Percentiles rank a stretch among this genome's conserved stretches.
Conservation (phyloP, 2,888 invertebrate genomes). For the Hipparchia sbordonii region DNA sequence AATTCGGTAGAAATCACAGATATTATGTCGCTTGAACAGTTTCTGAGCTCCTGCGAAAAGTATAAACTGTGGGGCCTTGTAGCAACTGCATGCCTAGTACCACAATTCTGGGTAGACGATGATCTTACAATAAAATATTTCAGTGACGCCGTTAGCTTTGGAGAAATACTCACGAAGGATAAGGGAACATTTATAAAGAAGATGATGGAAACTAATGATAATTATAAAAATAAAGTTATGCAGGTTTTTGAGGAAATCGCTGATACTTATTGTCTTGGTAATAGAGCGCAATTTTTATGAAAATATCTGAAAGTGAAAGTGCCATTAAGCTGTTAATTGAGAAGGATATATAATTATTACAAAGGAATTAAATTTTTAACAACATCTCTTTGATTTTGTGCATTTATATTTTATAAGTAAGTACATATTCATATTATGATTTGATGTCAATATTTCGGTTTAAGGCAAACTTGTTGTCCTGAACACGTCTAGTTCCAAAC, state of each 20-base stretch:
- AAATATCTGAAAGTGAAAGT: too few relatives aligned
- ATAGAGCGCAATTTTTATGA: background rate
- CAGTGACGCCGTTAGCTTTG: slow-evolving; percentile 74
- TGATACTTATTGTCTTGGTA: slow-evolving; percentile 64
- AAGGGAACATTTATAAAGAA: slow-evolving; percentile 79
- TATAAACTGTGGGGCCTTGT: slow-evolving; percentile 81
- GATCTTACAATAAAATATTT: slow-evolving; percentile 73
- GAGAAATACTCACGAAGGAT: slow-evolving; percentile 78
- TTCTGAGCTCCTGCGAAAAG: slow-evolving; percentile 69
- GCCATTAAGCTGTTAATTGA: background rate
- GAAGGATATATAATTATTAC: background rate
- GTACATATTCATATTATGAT: too few relatives aligned
- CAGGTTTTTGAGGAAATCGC: slow-evolving; percentile 82
- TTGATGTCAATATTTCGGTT: slow-evolving; percentile 2
- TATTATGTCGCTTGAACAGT: slow-evolving; percentile 67
- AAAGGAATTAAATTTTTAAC: background rate
- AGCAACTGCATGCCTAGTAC: slow-evolving; percentile 80
- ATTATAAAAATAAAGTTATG: slow-evolving; percentile 76
- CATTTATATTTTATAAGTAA: too few relatives aligned
- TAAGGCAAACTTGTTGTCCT: slow-evolving; percentile 60
- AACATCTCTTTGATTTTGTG: too few relatives aligned
- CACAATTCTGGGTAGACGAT: slow-evolving; percentile 78
- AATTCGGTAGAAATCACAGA: slow-evolving; percentile 63
- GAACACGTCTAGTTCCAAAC: slow-evolving; percentile 61
- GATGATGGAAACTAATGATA: slow-evolving; percentile 76